Base-by-base conservation (phyloP, 1,140 invertebrate genomes). In the Magallana gigas region DNA sequence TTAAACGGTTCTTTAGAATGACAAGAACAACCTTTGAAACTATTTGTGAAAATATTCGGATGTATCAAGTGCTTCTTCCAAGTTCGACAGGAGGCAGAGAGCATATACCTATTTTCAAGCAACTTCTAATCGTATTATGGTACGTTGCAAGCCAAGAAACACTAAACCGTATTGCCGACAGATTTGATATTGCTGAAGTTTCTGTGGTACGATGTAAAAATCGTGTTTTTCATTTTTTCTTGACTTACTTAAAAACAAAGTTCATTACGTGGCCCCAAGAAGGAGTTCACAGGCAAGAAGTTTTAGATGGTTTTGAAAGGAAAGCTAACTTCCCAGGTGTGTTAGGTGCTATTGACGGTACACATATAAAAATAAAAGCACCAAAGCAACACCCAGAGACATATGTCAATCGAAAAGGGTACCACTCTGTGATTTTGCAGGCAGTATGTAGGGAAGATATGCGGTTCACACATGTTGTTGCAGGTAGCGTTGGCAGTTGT, bases 351-450 rank as follows among this genome's bases (percentile, higher is more conserved):
- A 48, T 48, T 48, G 36, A 48, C 36, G 36, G 36, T 48, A 48
- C 36, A 48, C 36, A 48, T 48, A 90, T 90, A 36, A 60, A 59
- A 62, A 90, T 90, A 64, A 84, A 62, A 58, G 57, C 76, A 82
- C 88, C 90, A 57, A 86, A 85, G 23, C 71, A 90, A 83, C 62
- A 90, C 48, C 84, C 84, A 16, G 57, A 90, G 62, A 80, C 88
- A 81, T 90, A 87, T 64, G 68, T 90, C 4, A 90, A 90, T 80
- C 84, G 88, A 48, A 90, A 89, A 86, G 76, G 76, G 57, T 60
- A 60, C 59, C 59, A 60, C 59, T 60, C 59, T 60, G 18, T 89
- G n/a, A 62, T 85, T 29, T 81, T 87, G 14, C 88, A 90, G 62
- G 85, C 85, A 29, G 85, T 90, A 9, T 90, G 87, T 71, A 57